A percentile compares a stretch with the other conserved stretches of the same genome.
phyloP scores from a whole-genome alignment of 2,888 invertebrate genomes.

The Gymnoscelis rufifasciata region DNA sequence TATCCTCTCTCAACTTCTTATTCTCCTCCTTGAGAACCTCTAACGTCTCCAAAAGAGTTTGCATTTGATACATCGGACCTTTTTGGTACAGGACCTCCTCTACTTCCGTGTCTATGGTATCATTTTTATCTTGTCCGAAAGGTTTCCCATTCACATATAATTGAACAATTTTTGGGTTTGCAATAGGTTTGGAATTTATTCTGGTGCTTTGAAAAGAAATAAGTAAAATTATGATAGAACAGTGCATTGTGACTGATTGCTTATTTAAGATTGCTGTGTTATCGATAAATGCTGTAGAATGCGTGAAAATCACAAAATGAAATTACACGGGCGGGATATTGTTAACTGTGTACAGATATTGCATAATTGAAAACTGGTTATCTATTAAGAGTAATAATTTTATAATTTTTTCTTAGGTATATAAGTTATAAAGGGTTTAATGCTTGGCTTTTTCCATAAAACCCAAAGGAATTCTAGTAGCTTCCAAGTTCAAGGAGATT shows the following conservation, averaged over 20 bases:
- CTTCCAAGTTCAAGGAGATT: no score
- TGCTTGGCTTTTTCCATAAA: no score
- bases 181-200: neutral
- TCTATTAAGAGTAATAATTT: no score
- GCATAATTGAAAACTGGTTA: no score
- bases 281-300: neutral
- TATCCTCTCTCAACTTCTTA: neutral
- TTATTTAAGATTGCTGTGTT: neutral
- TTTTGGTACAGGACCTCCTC: neutral
- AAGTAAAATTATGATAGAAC: neutral
- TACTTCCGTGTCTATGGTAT: neutral
- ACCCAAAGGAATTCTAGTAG: no score
- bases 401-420: no score
- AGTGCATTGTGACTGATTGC: conserved; percentile 5
- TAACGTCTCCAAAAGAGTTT: neutral
- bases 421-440: no score
- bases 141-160: conserved; percentile 11
- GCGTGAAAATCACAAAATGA: conserved; percentile 4
- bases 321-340: neutral
- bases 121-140: neutral
- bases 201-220: neutral
- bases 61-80: neutral
- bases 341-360: neutral
- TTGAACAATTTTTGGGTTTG: neutral
- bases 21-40: neutral